Conservation (phyloP, 2,888 invertebrate genomes). For the Scelioninae gen. 2 region DNA sequence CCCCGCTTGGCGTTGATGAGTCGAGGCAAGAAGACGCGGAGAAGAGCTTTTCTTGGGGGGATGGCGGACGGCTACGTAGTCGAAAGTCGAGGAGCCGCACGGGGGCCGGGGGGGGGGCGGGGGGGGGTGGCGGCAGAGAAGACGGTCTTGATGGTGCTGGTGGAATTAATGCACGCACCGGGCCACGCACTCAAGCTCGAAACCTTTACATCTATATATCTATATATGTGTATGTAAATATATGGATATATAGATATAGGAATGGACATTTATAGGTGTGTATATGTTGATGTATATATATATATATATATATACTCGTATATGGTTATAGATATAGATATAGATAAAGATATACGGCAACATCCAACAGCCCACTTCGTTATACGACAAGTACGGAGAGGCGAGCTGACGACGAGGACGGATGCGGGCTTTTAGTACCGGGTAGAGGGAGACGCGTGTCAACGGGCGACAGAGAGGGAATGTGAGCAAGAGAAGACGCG, state of each 20-base stretch:
- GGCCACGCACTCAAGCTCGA: conserved; percentile 72
- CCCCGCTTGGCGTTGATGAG: conserved; percentile 61
- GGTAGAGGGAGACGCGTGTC: conserved; percentile 53
- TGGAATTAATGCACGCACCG: conserved; percentile 73
- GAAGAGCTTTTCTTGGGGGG: conserved; percentile 59
- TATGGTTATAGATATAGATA: conserved; percentile 28
- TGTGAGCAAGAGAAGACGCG: conserved; percentile 55
- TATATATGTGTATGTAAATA: conserved; percentile 30
- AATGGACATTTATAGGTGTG: too few species aligned
- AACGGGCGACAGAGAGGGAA: conserved; percentile 56
- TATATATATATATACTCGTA: conserved; percentile 39
- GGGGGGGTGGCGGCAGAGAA: conserved; percentile 48
- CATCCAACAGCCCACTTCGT: conserved; percentile 72
- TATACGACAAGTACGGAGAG: conserved; percentile 74
- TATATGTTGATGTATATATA: conserved; percentile 42
- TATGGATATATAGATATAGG: conserved; percentile 45
- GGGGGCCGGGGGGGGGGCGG: conserved; percentile 27
- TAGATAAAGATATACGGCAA: conserved; percentile 41
- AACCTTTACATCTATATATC: conserved; percentile 50
- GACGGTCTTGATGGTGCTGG: conserved; percentile 55
- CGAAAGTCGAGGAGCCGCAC: conserved; percentile 57
- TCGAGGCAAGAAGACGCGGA: conserved; percentile 60
- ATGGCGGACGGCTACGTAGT: conserved; percentile 61
- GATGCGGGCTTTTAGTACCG: conserved; percentile 38
- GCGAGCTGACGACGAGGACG: conserved; percentile 62